Evolutionary conservation across 2,797 vertebrate genomes (phyloP).

Genomic region (Anguilla megastoma): DNA sequence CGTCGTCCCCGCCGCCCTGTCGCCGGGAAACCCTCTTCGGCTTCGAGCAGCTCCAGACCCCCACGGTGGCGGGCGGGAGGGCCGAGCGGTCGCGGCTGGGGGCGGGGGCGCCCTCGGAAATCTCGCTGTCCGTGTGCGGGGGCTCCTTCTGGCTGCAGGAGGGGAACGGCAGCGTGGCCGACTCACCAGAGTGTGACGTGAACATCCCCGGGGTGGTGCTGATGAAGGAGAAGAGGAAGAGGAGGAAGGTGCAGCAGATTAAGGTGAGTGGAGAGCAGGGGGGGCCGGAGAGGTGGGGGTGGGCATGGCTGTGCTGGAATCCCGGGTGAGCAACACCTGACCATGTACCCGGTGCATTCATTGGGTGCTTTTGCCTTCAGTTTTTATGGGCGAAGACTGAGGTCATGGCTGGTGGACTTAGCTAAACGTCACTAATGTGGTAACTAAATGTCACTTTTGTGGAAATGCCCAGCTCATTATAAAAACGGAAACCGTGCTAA

Average conservation of each 20-base stretch:
- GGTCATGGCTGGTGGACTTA: neutral
- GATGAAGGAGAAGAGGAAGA: slow-evolving; percentile 66
- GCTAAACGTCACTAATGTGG: neutral
- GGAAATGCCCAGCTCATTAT: neutral
- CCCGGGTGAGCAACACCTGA: neutral
- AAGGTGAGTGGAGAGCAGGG: slow-evolving; percentile 58
- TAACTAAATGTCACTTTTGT: neutral
- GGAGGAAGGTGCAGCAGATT: slow-evolving; percentile 64
- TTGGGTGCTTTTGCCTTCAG: neutral
- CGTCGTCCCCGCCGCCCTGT: slow-evolving; percentile 46
- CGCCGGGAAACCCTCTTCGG: slow-evolving; percentile 68
- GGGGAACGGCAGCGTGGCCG: slow-evolving; percentile 36
- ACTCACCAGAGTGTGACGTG: slow-evolving; percentile 50
- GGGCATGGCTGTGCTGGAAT: neutral
- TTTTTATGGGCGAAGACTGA: neutral
- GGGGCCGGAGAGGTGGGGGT: neutral
- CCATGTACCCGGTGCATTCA: neutral
- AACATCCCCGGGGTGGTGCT: slow-evolving; percentile 71
- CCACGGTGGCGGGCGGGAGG: slow-evolving; percentile 51
- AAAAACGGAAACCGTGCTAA: neutral
- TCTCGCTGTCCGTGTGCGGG: slow-evolving; percentile 28
- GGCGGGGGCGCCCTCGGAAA: slow-evolving; percentile 17
- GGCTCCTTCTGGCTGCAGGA: slow-evolving; percentile 45
- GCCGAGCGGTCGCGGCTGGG: slow-evolving; percentile 29
- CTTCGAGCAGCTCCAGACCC: slow-evolving; percentile 63